Conservation (phyloP, 2,113 vertebrate species). For the Phyllostomus discolor region DNA sequence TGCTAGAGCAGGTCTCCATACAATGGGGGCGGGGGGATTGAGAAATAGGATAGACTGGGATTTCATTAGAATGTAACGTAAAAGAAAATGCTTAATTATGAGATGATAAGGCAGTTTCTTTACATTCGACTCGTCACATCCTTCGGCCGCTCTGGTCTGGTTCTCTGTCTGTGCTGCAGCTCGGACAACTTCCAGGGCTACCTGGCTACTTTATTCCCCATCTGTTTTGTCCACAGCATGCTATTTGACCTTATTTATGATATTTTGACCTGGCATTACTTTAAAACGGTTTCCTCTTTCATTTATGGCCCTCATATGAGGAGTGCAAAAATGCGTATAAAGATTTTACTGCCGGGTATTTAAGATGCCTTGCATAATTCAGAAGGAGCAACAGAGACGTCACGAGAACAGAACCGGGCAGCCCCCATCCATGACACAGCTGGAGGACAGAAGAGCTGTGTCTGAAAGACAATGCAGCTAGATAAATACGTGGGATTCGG, state of each 20-base stretch:
- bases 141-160: neutral
- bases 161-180: neutral
- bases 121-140: neutral
- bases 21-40: neutral
- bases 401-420: neutral
- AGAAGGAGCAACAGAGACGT: neutral
- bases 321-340: neutral
- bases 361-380: neutral
- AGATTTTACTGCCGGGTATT: slow-evolving; percentile 4
- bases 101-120: neutral
- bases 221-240: neutral
- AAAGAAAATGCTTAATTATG: slow-evolving; percentile 50
- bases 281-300: neutral
- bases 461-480: neutral
- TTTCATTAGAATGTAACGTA: slow-evolving; percentile 40
- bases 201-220: neutral
- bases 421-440: neutral
- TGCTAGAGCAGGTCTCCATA: neutral
- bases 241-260: neutral
- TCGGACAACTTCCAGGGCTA: neutral
- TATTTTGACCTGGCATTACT: neutral
- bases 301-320: neutral
- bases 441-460: neutral
- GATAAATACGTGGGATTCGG: neutral
- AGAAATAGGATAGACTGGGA: neutral